Percentiles rank a stretch among this genome's conserved stretches.
Evolutionary conservation across 1,140 invertebrate genomes (phyloP).

Genomic region (Sitodiplosis mosellana): DNA sequence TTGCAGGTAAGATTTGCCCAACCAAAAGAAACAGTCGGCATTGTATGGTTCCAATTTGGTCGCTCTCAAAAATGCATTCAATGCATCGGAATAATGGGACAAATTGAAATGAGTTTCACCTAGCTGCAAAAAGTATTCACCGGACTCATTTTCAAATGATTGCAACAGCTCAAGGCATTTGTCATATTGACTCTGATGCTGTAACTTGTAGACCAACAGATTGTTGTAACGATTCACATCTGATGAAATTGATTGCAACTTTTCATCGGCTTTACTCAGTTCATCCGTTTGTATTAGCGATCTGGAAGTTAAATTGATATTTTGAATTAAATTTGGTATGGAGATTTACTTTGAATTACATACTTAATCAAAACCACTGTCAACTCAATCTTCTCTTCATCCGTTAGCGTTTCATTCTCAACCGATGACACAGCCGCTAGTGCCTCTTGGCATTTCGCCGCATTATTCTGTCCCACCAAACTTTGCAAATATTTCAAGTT

Average conservation of each 20-base stretch:
- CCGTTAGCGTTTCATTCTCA: conserved; percentile 4
- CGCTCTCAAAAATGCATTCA: conserved; percentile 48
- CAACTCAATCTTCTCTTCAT: conserved; percentile 19
- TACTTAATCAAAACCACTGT: neutral
- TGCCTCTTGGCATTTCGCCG: conserved; percentile 12
- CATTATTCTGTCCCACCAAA: neutral
- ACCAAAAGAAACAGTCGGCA: conserved; percentile 50
- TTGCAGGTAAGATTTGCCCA: conserved; percentile 53
- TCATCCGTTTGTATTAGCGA: neutral
- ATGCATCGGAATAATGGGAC: conserved; percentile 35
- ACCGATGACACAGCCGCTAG: conserved; percentile 17
- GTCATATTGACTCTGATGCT: neutral
- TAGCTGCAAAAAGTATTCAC: neutral
- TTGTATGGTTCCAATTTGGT: conserved; percentile 52
- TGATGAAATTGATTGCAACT: neutral
- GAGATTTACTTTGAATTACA: neutral
- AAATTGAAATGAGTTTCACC: conserved; percentile 17
- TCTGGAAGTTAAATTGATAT: neutral
- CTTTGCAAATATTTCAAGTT: conserved; percentile 14
- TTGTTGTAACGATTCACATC: neutral
- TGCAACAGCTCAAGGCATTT: neutral
- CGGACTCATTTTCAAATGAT: neutral
- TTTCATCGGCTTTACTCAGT: neutral
- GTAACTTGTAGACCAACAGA: neutral
- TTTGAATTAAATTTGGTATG: neutral